These are phyloP conservation scores for Neomicropteryx cornuta DNA, from an alignment of 1,140 invertebrate species.

Conservation along the genomic window DNA sequence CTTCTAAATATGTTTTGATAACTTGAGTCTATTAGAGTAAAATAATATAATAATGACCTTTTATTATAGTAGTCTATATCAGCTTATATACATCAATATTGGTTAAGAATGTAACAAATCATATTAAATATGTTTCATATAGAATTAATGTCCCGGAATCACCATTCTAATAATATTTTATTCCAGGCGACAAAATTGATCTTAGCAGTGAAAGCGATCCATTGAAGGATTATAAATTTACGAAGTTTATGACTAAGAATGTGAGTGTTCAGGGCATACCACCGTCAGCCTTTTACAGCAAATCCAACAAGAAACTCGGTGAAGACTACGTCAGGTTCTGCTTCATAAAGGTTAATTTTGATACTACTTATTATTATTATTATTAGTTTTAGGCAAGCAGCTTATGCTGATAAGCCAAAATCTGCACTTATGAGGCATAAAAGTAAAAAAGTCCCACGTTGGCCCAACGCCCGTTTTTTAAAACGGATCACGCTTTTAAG, in stretches of 20 bases:
- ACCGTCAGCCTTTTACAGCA: slow-evolving; percentile 85
- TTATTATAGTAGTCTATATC: too few species aligned
- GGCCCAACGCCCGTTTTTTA: slow-evolving; percentile 2
- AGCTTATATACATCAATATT: too few species aligned
- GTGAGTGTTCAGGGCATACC: slow-evolving; percentile 91
- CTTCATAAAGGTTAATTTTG: slow-evolving; percentile 75
- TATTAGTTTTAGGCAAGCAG: too few species aligned
- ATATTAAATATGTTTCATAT: too few species aligned
- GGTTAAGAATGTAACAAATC: too few species aligned
- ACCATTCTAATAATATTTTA: slow-evolving; percentile 6
- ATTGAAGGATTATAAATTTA: slow-evolving; percentile 83
- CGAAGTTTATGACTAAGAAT: slow-evolving; percentile 91
- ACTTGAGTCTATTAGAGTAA: too few species aligned
- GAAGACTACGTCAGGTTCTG: slow-evolving; percentile 87
- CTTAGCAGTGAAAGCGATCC: slow-evolving; percentile 55
- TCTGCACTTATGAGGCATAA: not conserved
- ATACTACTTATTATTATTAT: not conserved
- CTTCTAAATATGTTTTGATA: too few species aligned
- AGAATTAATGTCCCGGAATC: too few species aligned
- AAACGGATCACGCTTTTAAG: too few species aligned
- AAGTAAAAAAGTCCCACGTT: not conserved
- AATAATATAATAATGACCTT: too few species aligned
- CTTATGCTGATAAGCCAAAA: too few species aligned
- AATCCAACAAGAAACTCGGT: slow-evolving; percentile 68
- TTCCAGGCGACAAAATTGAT: slow-evolving; percentile 47